Evolutionary conservation across 64 coral and sea anemone genomes (phyloP), one percentile per base, ranked within the genome.

Genomic region (Stichodactyla helianthus): DNA sequence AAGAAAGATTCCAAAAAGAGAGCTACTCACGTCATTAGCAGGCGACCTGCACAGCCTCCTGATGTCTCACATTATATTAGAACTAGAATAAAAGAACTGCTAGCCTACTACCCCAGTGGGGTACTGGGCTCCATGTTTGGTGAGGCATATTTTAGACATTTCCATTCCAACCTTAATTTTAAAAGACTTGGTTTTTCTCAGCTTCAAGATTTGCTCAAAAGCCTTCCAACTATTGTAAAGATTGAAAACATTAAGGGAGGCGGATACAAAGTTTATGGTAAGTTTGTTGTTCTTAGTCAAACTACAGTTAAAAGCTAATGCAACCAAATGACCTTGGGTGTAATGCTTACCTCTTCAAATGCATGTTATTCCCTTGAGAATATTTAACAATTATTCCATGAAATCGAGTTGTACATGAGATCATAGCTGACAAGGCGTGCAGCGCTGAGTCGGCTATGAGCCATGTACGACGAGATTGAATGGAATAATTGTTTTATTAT

Each of bases 181-280:
- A 82, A 80, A 44, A 89, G 80, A 77, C 63, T 94, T 51, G 86
- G 88, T 62, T 99, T 99, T 71, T 85, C 80, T 50, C 92, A 86
- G 55, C 88, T 95, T 80, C 79, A 86, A 70, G 71, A 95, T 79
- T 92, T 99, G 52, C 64, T 99, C 10, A 78, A 86, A 14, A 67
- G 86, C 59, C 85, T 99, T 14, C 59, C 93, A 64, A 93, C 90
- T 79, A 99, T 99, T 91, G 93, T 84, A 63, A 91, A 74, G 26
- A 88, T 99, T 78, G 97, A 95, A 31, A 59, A 92, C 7, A 89
- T 95, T 51, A 50, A 81, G 53, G 88, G 90, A 12, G 86, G 93
- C 79, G 93, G 97, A 61, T 99, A 78, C 61, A 89, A 93, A 83
- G 83, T 99, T 12, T 83, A 85, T 83, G 82, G 78, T 81, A 81